A percentile compares a stretch with the other conserved stretches of the same genome.
phyloP scores from a whole-genome alignment of 23 tunicate genomes.

The Halocynthia aurantium region DNA sequence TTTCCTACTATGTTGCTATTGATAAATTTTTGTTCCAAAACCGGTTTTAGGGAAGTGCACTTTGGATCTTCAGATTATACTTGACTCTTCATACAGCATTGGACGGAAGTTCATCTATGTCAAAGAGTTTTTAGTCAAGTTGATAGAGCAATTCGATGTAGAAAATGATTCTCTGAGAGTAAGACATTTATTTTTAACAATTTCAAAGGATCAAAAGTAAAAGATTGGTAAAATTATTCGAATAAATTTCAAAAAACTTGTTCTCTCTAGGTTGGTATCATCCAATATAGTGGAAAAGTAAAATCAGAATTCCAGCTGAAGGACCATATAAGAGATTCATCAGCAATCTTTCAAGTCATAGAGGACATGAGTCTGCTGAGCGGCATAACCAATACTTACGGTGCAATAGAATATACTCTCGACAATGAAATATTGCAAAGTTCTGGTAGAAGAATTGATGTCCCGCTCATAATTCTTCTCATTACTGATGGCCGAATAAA shows the following conservation, averaged over 20 bases:
- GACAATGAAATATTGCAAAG: slow-evolving; percentile 2
- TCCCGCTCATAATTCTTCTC: slow-evolving; percentile 32
- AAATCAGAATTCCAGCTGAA: slow-evolving; percentile 18
- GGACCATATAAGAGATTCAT: slow-evolving; percentile 12
- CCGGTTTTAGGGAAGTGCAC: not conserved
- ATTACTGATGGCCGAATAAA: slow-evolving; percentile 61
- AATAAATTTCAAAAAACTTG: not conserved
- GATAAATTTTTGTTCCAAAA: not conserved
- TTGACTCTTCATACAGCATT: slow-evolving; percentile 49
- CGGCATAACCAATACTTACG: slow-evolving; percentile 46
- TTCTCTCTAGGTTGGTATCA: slow-evolving; percentile 20
- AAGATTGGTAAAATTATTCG: not conserved
- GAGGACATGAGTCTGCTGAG: slow-evolving; percentile 6
- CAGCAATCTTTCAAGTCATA: slow-evolving; percentile 19
- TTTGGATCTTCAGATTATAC: slow-evolving; percentile 21
- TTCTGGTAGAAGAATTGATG: slow-evolving; percentile 37
- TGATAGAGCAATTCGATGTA: slow-evolving; percentile 23
- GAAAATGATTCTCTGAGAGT: slow-evolving; percentile 33
- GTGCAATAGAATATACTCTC: slow-evolving; percentile 17
- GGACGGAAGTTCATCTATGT: slow-evolving; percentile 4
- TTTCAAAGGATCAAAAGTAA: not conserved
- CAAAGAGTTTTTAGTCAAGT: slow-evolving; percentile 8
- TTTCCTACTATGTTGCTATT: too few species aligned
- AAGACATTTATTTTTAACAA: not conserved
- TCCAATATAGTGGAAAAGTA: slow-evolving; percentile 25